These are phyloP conservation scores for Oegoconia quadripuncta DNA, from an alignment of 2,888 invertebrate genomes.

Conservation along the genomic window DNA sequence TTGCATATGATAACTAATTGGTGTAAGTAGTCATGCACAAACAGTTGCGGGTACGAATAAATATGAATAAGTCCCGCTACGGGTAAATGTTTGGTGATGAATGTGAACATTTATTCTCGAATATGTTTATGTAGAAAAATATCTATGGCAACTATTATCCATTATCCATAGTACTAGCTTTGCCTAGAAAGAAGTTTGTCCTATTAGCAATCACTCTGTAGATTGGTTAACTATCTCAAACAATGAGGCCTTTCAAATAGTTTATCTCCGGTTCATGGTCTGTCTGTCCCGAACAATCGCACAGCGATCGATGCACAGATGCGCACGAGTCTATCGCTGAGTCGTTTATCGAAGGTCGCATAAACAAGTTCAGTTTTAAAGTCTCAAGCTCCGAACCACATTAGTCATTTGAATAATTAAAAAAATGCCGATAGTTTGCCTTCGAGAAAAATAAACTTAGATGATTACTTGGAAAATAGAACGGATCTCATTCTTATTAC, in stretches of 20 bases:
- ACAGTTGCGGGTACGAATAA: no score
- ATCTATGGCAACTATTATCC: no score
- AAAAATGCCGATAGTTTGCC: neutral
- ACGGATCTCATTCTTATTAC: constrained; percentile 57
- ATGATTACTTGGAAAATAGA: constrained; percentile 61
- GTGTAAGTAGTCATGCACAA: no score
- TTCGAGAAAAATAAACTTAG: constrained; percentile 48
- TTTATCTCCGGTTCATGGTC: constrained; percentile 38
- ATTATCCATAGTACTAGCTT: no score
- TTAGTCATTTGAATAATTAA: constrained; percentile 7
- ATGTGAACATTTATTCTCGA: no score
- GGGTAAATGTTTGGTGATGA: no score
- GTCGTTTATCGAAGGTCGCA: constrained; percentile 39
- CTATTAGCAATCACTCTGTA: no score
- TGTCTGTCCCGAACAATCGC: constrained; percentile 36
- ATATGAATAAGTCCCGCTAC: no score
- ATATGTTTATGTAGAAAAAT: no score
- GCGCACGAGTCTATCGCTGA: constrained; percentile 31
- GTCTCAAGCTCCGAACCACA: constrained; percentile 38
- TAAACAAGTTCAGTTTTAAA: constrained; percentile 29
- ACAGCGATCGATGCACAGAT: constrained; percentile 29
- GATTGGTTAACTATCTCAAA: constrained; percentile 22
- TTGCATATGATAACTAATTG: no score
- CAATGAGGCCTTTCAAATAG: constrained; percentile 32
- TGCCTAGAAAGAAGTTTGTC: no score